phyloP scores from a whole-genome alignment of 35 echinoderm and acorn worm species.

The Apostichopus parvimensis region DNA sequence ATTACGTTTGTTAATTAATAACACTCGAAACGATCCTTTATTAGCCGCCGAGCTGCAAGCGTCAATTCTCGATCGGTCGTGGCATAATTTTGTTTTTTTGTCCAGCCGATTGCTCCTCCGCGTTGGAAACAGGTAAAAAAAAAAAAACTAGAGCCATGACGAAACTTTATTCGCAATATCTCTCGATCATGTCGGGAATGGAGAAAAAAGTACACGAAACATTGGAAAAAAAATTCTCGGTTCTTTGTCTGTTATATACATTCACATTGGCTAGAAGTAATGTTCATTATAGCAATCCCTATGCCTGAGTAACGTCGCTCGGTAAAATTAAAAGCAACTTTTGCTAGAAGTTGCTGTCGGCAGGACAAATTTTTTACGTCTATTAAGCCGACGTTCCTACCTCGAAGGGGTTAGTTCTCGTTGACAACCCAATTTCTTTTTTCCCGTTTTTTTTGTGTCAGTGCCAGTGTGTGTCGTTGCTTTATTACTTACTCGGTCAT shows the following conservation, averaged over 20 bases:
- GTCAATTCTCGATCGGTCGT: neutral
- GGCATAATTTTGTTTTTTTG: neutral
- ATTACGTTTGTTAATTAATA: neutral
- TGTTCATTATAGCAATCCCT: no score
- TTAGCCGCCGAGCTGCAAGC: neutral
- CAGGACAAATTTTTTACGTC: neutral
- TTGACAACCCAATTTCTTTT: conserved; percentile 4
- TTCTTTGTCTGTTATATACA: neutral
- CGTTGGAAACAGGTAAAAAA: neutral
- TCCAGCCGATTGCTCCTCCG: neutral
- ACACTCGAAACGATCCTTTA: conserved; percentile 5
- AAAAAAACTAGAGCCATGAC: neutral
- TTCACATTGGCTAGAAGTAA: no score
- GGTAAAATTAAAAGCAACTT: neutral
- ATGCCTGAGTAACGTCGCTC: neutral
- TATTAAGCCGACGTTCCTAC: neutral
- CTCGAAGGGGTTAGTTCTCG: conserved; percentile 11
- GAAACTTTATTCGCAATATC: neutral
- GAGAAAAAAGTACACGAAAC: neutral
- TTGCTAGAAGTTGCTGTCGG: neutral
- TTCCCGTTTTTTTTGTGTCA: neutral
- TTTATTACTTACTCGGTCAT: neutral
- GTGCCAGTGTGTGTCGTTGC: neutral
- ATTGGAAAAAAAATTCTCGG: neutral
- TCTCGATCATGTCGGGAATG: neutral